Conservation (phyloP, 2,113 vertebrate species). For the Emberiza fucata region DNA sequence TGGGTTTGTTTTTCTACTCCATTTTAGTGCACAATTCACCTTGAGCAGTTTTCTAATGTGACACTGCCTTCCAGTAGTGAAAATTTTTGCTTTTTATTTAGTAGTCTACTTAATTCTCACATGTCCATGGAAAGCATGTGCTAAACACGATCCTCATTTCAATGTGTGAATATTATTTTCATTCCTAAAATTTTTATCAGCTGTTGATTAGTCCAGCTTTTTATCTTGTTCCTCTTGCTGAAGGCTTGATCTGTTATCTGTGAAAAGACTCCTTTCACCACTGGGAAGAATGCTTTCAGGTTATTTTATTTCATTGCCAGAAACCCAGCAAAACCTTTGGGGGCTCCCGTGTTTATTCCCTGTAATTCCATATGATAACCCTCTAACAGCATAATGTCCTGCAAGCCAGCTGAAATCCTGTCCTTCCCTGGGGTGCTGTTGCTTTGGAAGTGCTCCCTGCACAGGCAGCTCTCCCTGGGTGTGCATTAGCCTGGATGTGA, state of each 20-base stretch:
- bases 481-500: background rate
- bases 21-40: background rate
- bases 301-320: background rate
- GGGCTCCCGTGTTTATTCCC: background rate
- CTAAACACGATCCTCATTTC: background rate
- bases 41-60: background rate
- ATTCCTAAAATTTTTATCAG: background rate
- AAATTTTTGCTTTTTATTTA: background rate
- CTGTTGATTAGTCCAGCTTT: background rate
- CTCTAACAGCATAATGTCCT: background rate
- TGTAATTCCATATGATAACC: background rate
- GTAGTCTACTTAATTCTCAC: background rate
- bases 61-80: background rate
- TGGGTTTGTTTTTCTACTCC: background rate
- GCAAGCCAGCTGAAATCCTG: background rate
- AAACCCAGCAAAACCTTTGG: background rate
- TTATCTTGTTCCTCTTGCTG: background rate
- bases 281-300: background rate
- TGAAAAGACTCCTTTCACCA: background rate
- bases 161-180: background rate
- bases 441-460: background rate
- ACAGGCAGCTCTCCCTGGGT: background rate
- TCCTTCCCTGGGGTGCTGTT: background rate
- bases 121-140: accelerated
- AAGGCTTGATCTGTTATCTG: background rate